Percentiles rank a stretch among this genome's conserved stretches.
These are phyloP conservation scores for Drosophila lowei DNA, from an alignment of 1,140 invertebrate genomes.

Conservation along the genomic window DNA sequence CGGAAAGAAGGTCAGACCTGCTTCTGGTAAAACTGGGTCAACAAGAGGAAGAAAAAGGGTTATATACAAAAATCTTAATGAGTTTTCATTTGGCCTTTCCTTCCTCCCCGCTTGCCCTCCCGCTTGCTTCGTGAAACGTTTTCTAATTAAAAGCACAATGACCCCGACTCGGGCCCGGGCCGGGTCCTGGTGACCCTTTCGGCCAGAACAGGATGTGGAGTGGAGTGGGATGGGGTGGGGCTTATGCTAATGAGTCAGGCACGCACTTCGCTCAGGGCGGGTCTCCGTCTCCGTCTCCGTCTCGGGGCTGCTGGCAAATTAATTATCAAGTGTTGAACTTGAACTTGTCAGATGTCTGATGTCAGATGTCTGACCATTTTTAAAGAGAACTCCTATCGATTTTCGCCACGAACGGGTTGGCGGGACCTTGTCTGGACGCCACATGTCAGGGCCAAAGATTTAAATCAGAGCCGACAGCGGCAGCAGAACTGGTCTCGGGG, in stretches of 20 bases:
- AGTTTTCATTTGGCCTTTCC: constrained; percentile 54
- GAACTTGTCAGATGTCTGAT: constrained; percentile 52
- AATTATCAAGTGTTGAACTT: constrained; percentile 81
- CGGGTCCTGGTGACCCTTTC: constrained; percentile 31
- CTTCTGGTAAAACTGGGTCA: constrained; percentile 60
- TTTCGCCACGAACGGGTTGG: constrained; percentile 16
- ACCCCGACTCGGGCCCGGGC: constrained; percentile 38
- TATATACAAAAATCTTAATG: constrained; percentile 65
- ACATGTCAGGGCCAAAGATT: constrained; percentile 76
- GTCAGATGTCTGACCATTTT: constrained; percentile 21
- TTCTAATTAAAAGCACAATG: constrained; percentile 80
- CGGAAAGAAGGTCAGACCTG: constrained; percentile 37
- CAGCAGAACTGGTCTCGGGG: no score
- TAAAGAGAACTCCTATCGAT: constrained; percentile 62
- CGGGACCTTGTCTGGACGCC: constrained; percentile 56
- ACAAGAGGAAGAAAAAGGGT: constrained; percentile 56
- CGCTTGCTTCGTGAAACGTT: constrained; percentile 17
- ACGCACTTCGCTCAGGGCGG: constrained; percentile 42
- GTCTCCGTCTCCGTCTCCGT: not conserved
- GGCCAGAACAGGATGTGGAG: not conserved
- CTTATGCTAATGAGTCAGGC: constrained; percentile 54
- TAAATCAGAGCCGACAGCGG: constrained; percentile 74
- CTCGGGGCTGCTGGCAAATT: constrained; percentile 47
- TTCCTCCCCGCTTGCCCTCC: not conserved
- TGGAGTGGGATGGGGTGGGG: not conserved